phyloP scores from a whole-genome alignment of 2,797 vertebrate genomes.

The Cirrhinus molitorella region DNA sequence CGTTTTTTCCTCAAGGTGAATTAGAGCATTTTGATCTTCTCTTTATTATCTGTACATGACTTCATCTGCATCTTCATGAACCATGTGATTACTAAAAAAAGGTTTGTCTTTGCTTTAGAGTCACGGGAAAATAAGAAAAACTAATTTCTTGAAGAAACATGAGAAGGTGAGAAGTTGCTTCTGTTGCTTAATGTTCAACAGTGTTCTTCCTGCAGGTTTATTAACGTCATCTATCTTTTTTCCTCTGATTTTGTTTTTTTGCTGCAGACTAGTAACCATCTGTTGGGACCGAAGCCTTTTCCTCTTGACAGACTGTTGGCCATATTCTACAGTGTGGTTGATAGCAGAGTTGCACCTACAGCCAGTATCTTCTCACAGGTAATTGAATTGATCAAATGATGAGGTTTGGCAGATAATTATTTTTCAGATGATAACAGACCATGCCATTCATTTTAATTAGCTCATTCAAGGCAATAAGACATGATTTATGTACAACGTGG shows the following conservation, averaged over 20 bases:
- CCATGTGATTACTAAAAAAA: not conserved
- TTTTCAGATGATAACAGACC: not conserved
- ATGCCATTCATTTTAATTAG: not conserved
- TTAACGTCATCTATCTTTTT: not conserved
- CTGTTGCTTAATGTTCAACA: not conserved
- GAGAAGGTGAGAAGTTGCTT: conserved; percentile 85
- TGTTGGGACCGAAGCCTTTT: conserved; percentile 95
- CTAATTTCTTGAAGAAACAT: conserved; percentile 93
- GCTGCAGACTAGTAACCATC: conserved; percentile 93
- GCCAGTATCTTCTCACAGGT: conserved; percentile 98
- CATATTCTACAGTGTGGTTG: conserved; percentile 96
- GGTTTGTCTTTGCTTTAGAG: conserved; percentile 77
- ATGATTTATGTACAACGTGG: not conserved
- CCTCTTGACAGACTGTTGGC: conserved; percentile 93
- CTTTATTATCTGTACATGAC: not conserved
- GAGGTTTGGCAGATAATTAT: not conserved
- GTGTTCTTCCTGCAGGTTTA: not conserved
- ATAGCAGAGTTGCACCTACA: conserved; percentile 92
- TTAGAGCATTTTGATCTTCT: not conserved
- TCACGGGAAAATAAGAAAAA: conserved; percentile 95
- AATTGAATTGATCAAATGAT: conserved; percentile 1
- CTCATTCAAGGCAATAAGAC: not conserved
- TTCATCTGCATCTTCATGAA: not conserved
- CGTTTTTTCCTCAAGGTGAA: conserved; percentile 96
- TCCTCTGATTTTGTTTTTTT: not conserved